Base-by-base conservation (phyloP, 2,888 invertebrate species). In the Cephus runcator region DNA sequence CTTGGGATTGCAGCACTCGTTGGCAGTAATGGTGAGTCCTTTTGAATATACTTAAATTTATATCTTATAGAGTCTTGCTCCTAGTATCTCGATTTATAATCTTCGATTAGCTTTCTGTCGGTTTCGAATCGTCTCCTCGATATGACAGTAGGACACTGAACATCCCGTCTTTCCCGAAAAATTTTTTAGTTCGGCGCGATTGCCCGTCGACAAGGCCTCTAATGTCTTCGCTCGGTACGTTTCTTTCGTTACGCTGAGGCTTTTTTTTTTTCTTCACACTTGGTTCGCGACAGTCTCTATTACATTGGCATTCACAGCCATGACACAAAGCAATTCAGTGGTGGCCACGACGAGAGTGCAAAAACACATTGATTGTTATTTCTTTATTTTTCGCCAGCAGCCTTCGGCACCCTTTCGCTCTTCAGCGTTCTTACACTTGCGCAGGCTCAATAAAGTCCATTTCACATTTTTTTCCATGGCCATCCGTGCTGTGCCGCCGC, bases 21-120 rank as follows among this genome's bases (percentile, higher is more conserved):
- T 80, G 83, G 88, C 81, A 88, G 87, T 80, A 89, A 89, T 82
- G 90, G 90, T 90, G 82, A 89, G 90, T 89, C 3, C 34, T 73
- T 73, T 74, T 31, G 3, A 35, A 2, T 15, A 73, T 34, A 71
- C 77, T 73, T 74, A 15, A 34, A 23, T 76, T 33, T 9, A 23
- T 0, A 73, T 1, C 11, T 9, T 9, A n/a, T 12, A 15, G 2
- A 30, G 1, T 69, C 15, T 15, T 11, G 3, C 3, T 35, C 35
- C 12, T 12, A 12, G 1, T 35, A 35, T 12, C 1, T 12, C 35
- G 35, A 35, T 35, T 35, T 35, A 3, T 35, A 35, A 35, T 35
- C 12, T 35, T 12, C 35, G 35, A 12, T 35, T 12, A 35, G 35
- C 12, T 12, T 35, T 35, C 3, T 35, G 35, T 12, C 35, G 35